A percentile compares a stretch with the other conserved stretches of the same genome.
Evolutionary conservation across 2,113 vertebrate genomes (phyloP).

Genomic region (Crotalus helleri): DNA sequence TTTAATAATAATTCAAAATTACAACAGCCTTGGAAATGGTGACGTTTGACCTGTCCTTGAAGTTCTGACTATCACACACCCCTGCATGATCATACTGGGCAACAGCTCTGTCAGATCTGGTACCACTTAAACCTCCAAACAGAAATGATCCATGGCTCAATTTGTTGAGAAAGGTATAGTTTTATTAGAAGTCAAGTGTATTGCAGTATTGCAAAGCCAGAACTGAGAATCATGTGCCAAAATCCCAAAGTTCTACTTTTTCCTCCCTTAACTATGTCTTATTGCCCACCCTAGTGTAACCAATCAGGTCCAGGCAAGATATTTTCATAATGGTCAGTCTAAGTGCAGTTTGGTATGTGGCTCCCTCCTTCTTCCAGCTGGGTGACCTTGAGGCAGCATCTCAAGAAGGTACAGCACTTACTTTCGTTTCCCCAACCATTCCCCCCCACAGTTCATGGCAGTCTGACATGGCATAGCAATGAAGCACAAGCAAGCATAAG

Average conservation of each 20-base stretch:
- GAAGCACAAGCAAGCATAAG: no score
- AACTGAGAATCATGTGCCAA: background rate
- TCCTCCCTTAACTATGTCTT: background rate
- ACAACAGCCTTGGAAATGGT: background rate
- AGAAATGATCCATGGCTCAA: background rate
- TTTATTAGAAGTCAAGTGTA: background rate
- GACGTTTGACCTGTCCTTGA: background rate
- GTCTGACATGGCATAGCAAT: no score
- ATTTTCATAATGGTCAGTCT: background rate
- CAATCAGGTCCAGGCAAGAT: background rate
- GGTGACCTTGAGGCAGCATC: no score
- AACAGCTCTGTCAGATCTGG: background rate
- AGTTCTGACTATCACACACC: background rate
- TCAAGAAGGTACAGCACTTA: no score
- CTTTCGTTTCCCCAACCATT: no score
- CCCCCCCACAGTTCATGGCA: no score
- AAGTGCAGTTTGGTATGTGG: background rate
- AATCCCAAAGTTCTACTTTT: background rate
- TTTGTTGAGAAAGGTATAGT: background rate
- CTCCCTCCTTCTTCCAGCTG: no score
- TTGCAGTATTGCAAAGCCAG: background rate
- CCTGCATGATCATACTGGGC: background rate
- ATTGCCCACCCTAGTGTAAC: background rate
- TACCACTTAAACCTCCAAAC: background rate
- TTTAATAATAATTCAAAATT: background rate